Evolutionary conservation across 2,113 vertebrate species (phyloP).

Genomic region (Bufo gargarizans): DNA sequence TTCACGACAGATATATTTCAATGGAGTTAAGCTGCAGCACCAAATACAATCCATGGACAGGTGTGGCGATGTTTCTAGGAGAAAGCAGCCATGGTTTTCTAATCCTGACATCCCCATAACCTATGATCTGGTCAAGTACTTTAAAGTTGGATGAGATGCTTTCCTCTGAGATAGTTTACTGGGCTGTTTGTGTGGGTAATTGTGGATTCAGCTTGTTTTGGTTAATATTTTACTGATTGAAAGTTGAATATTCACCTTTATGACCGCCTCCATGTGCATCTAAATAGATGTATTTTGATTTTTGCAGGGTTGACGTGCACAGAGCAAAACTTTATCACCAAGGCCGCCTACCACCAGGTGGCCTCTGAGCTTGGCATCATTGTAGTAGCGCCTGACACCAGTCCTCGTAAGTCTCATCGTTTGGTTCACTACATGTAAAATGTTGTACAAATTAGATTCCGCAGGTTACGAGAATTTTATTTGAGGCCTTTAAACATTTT

Average conservation of each 20-base stretch:
- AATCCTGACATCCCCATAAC: too few species aligned
- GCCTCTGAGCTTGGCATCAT: conserved; percentile 88
- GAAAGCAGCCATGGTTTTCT: too few species aligned
- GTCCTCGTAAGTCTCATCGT: conserved; percentile 80
- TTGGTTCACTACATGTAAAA: neutral
- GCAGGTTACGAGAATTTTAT: neutral
- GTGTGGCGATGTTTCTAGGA: too few species aligned
- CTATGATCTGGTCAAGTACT: too few species aligned
- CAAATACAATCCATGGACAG: too few species aligned
- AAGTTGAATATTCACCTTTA: neutral
- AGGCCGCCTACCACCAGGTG: conserved; percentile 85
- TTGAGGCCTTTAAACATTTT: neutral
- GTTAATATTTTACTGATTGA: neutral
- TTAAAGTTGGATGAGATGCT: too few species aligned
- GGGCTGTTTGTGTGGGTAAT: too few species aligned
- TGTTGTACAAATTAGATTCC: neutral
- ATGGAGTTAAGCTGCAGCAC: too few species aligned
- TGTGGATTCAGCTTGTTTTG: neutral
- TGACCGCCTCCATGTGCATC: neutral
- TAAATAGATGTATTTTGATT: neutral
- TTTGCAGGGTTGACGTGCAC: conserved; percentile 89
- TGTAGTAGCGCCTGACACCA: conserved; percentile 89
- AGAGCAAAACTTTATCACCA: conserved; percentile 95
- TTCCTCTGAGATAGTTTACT: neutral
- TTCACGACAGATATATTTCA: too few species aligned